Evolutionary conservation across 2,113 vertebrate genomes (phyloP).

Genomic region (Hyperopisus bebe): DNA sequence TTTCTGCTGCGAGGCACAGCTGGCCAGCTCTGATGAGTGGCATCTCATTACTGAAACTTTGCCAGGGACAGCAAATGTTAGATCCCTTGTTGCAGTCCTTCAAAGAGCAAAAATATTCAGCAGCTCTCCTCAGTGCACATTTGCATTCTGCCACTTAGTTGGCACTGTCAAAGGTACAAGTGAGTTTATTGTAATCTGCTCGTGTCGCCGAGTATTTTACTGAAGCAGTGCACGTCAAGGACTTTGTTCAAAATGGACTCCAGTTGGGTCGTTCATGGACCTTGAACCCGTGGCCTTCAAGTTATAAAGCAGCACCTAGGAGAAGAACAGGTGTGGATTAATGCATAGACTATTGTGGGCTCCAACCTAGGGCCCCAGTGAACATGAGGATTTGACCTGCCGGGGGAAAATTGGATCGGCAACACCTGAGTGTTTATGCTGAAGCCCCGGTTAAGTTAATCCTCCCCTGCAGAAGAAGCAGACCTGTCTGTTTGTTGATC

Average conservation of each 20-base stretch:
- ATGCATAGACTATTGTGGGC: neutral
- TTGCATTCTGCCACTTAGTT: neutral
- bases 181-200: neutral
- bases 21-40: constrained; percentile 48
- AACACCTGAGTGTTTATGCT: neutral
- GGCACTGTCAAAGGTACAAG: neutral
- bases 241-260: neutral
- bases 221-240: neutral
- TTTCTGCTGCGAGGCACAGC: neutral
- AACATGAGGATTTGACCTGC: neutral
- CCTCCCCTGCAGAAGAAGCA: neutral
- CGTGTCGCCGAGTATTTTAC: neutral
- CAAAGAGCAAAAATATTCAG: constrained; percentile 44
- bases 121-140: neutral
- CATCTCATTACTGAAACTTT: constrained; percentile 43
- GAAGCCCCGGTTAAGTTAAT: neutral
- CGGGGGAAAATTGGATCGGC: neutral
- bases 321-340: neutral
- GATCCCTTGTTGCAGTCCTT: constrained; percentile 32
- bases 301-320: neutral
- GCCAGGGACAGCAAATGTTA: constrained; percentile 26
- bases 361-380: neutral
- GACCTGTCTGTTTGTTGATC: neutral
- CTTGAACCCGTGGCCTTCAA: neutral
- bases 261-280: neutral